A percentile compares a stretch with the other conserved stretches of the same genome.
Conservation (phyloP, 1,140 invertebrate species). For the Wasmannia auropunctata region DNA sequence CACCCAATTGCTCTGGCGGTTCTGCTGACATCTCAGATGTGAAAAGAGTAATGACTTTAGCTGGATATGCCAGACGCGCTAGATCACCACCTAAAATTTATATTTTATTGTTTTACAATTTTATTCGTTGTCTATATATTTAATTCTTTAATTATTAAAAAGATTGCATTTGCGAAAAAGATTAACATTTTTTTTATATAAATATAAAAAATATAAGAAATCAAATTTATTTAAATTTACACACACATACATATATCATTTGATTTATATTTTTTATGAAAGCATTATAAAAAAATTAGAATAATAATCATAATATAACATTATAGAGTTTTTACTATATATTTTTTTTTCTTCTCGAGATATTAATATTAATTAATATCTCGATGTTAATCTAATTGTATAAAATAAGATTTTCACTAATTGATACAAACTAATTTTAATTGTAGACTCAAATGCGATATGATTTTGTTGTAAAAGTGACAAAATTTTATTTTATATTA, state of each 20-base stretch:
- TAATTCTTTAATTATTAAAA: slow-evolving; percentile 5
- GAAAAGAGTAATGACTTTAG: slow-evolving; percentile 87
- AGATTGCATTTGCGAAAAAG: background rate
- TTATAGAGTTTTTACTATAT: background rate
- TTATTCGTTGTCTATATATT: background rate
- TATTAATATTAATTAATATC: background rate
- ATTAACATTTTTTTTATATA: background rate
- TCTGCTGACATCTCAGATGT: slow-evolving; percentile 90
- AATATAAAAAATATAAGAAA: background rate
- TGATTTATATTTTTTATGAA: background rate
- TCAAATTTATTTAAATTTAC: background rate
- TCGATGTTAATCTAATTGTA: background rate
- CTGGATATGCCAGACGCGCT: slow-evolving; percentile 85
- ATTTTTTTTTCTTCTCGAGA: background rate
- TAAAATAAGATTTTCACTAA: background rate
- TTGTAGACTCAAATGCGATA: background rate
- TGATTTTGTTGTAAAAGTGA: background rate
- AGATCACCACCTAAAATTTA: slow-evolving; percentile 86
- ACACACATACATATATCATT: background rate
- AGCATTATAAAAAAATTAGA: background rate
- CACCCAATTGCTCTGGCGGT: slow-evolving; percentile 86
- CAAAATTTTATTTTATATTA: background rate
- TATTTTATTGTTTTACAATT: background rate
- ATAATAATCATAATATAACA: background rate
- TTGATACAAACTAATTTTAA: background rate